Evolutionary conservation across 2,797 vertebrate genomes (phyloP), one percentile per base, ranked within the genome.

Genomic region (Psittacula derbiana): DNA sequence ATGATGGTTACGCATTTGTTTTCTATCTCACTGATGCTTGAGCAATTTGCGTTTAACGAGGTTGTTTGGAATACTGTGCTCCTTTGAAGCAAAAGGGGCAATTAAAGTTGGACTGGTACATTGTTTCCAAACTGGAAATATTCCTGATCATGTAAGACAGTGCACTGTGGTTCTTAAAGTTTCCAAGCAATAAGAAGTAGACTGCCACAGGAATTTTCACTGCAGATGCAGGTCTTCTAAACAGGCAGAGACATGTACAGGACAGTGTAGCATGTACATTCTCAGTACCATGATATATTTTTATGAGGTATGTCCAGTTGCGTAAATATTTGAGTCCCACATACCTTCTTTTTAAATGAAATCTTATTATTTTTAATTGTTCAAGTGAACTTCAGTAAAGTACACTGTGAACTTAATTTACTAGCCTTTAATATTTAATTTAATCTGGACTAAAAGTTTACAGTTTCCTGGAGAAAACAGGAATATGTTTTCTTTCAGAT

Each of bases 401-500:
- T 16, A 70, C 28, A 55, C 12, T 60, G 53, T 61, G 58, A 84
- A 75, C 80, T 73, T 41, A 6, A 53, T 69, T 72, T 90, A 46
- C n/a, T 61, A 46, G 10, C 4, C 74, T 78, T 88, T 92, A 69
- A 16, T 53, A 24, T 65, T 73, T 76, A 92, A 73, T 86, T 93
- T 20, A 64, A 23, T 33, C 6, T 27, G 50, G 8, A 50, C 16
- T 52, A 53, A 40, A 74, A 58, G 2, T 55, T 93, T 58, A 88
- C 31, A 15, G 53, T 15, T 57, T 33, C 53, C 53, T 17, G 24
- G n/a, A 47, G 44, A 23, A 83, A 76, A 83, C 60, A 14, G 7
- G 36, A 93, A 94, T 64, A 90, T 72, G 84, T 76, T 57, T 57
- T 57, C 55, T 57, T 33, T 47, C 31, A 94, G 91, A 97, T 62